These are phyloP conservation scores for Portevinia maculata DNA, from an alignment of 2,888 invertebrate species.

Conservation along the genomic window DNA sequence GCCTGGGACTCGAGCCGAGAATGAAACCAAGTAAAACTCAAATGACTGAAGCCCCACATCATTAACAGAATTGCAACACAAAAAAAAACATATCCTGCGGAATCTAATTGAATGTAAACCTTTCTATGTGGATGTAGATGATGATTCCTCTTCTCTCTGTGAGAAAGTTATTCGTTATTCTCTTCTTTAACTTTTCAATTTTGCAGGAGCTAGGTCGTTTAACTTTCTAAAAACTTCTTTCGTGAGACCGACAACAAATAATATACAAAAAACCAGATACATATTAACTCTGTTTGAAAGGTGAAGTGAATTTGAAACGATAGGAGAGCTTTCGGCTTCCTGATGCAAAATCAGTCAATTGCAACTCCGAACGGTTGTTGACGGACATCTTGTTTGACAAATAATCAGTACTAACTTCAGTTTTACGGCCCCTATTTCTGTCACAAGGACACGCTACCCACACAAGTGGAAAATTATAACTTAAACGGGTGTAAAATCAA, in stretches of 20 bases:
- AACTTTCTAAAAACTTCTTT: slow-evolving; percentile 37
- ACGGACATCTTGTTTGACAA: slow-evolving; percentile 47
- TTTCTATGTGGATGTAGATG: slow-evolving; percentile 12
- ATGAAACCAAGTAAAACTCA: not conserved
- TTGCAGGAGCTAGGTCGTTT: slow-evolving; percentile 61
- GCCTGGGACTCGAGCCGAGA: not conserved
- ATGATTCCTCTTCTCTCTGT: slow-evolving; percentile 3
- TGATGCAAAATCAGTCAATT: slow-evolving; percentile 62
- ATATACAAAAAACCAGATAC: slow-evolving; percentile 21
- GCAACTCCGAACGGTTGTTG: slow-evolving; percentile 61
- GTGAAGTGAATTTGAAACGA: slow-evolving; percentile 22
- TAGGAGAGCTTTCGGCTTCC: slow-evolving; percentile 14
- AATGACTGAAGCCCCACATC: slow-evolving; percentile 16
- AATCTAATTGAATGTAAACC: slow-evolving; percentile 47
- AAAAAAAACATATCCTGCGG: not conserved
- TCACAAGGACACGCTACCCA: no score
- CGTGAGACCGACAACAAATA: slow-evolving; percentile 5
- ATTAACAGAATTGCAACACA: slow-evolving; percentile 37
- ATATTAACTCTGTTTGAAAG: slow-evolving; percentile 3
- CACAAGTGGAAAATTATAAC: not conserved
- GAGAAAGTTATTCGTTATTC: slow-evolving; percentile 45
- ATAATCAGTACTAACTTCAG: not conserved
- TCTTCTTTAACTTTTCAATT: slow-evolving; percentile 73
- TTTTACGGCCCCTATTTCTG: not conserved
- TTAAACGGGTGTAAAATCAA: slow-evolving; percentile 1